Conservation (phyloP, 2,888 invertebrate species). For the Heliconius sara region DNA sequence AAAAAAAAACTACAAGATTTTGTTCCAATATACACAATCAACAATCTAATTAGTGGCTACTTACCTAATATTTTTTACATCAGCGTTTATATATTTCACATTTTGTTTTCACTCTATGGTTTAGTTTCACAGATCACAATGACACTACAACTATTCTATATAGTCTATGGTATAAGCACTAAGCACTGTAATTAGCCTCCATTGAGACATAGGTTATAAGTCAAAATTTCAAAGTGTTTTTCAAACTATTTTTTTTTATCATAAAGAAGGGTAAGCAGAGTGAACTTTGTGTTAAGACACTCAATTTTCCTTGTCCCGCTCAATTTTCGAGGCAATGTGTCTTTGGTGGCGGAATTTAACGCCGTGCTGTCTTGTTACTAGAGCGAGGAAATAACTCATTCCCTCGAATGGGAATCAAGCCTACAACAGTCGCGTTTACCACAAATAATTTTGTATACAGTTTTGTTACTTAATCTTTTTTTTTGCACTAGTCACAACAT, state of each 20-base stretch:
- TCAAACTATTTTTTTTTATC: not conserved
- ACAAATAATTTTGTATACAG: not conserved
- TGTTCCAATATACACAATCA: constrained; percentile 33
- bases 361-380: not conserved
- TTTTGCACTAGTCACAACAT: constrained; percentile 29
- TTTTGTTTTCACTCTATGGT: constrained; percentile 36
- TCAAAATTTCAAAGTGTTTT: constrained; percentile 1
- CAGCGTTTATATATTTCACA: constrained; percentile 31
- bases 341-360: not conserved
- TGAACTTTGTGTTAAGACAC: not conserved
- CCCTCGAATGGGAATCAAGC: not conserved
- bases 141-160: constrained; percentile 33
- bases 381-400: not conserved
- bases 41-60: constrained; percentile 7
- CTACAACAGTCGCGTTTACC: not conserved
- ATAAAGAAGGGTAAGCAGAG: not conserved
- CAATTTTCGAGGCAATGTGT: not conserved
- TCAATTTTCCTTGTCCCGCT: not conserved
- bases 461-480: not conserved
- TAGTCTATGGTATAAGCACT: constrained; percentile 42
- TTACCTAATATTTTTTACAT: constrained; percentile 26
- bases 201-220: constrained; percentile 4
- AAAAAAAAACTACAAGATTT: constrained; percentile 14
- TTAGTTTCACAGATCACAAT: constrained; percentile 44
- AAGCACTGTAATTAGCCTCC: constrained; percentile 13